Conservation (phyloP, 2,888 invertebrate species). For the Drosophila neotestacea region DNA sequence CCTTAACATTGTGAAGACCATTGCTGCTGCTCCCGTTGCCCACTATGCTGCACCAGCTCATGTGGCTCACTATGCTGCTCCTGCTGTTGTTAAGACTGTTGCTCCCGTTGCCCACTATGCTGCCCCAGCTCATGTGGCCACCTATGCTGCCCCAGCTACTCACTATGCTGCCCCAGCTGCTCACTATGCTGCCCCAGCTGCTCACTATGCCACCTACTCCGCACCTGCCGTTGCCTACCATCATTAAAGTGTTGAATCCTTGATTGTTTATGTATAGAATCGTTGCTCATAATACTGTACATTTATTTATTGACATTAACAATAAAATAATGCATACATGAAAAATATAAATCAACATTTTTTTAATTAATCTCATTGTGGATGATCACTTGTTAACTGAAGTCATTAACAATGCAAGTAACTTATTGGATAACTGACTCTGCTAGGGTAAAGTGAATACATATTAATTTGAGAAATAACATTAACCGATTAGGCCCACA, state of each 20-base stretch:
- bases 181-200: conserved; percentile 58
- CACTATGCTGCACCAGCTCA: conserved; percentile 47
- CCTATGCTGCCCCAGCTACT: conserved; percentile 57
- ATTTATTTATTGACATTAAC: conserved; percentile 77
- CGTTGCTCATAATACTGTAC: conserved; percentile 65
- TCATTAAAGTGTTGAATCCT: conserved; percentile 57
- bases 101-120: conserved; percentile 51
- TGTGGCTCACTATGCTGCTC: conserved; percentile 49
- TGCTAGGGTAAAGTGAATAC: conserved; percentile 14
- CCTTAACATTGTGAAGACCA: conserved; percentile 59
- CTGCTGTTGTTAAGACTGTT: conserved; percentile 46
- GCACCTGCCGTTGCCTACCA: conserved; percentile 68
- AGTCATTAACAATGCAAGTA: not conserved
- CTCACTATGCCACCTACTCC: conserved; percentile 47
- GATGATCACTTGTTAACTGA: not conserved
- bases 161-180: conserved; percentile 60
- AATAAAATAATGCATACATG: conserved; percentile 73
- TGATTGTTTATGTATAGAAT: conserved; percentile 49
- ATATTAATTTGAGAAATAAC: conserved; percentile 26
- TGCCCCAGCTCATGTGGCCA: conserved; percentile 35
- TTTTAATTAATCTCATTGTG: not conserved
- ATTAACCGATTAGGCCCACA: conserved; percentile 60
- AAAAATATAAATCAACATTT: not conserved
- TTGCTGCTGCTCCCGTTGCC: conserved; percentile 52
- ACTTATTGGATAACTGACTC: not conserved